Evolutionary conservation across 1,140 invertebrate genomes (phyloP).

Genomic region (Phymorhynchus buccinoides): DNA sequence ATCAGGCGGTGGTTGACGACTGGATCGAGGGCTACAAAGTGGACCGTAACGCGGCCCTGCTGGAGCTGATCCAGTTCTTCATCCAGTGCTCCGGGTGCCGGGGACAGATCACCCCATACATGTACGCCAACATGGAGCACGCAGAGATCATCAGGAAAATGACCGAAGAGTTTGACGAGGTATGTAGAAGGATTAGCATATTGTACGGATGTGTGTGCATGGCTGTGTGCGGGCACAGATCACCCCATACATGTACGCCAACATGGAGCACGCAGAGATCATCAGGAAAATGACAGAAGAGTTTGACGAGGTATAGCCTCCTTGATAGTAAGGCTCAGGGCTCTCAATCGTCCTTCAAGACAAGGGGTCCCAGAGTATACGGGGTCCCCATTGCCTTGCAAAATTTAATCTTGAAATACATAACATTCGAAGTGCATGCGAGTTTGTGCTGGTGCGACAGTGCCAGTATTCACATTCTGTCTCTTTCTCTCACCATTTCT

Average conservation of each 20-base stretch:
- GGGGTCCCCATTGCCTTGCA: too few species aligned
- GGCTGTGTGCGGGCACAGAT: slow-evolving; percentile 89
- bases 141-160: slow-evolving; percentile 97
- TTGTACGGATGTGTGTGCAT: too few species aligned
- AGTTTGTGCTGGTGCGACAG: neutral
- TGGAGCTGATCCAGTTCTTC: slow-evolving; percentile 98
- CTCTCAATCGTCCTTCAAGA: too few species aligned
- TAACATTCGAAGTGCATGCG: too few species aligned
- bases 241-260: too few species aligned
- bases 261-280: too few species aligned
- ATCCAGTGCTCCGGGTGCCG: slow-evolving; percentile 98
- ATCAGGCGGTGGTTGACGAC: slow-evolving; percentile 93
- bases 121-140: slow-evolving; percentile 73
- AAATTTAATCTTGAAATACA: too few species aligned
- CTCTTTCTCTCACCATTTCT: too few species aligned
- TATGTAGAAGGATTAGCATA: neutral
- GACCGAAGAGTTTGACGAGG: slow-evolving; percentile 92
- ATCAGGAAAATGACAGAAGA: too few species aligned
- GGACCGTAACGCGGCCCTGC: slow-evolving; percentile 87
- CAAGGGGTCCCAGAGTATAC: too few species aligned
- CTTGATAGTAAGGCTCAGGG: neutral
- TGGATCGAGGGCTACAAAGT: slow-evolving; percentile 99
- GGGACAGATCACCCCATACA: slow-evolving; percentile 88
- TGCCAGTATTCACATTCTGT: neutral
- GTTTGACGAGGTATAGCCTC: slow-evolving; percentile 59